Evolutionary conservation across 2,888 invertebrate species (phyloP).

Genomic region (Campoletis raptor): DNA sequence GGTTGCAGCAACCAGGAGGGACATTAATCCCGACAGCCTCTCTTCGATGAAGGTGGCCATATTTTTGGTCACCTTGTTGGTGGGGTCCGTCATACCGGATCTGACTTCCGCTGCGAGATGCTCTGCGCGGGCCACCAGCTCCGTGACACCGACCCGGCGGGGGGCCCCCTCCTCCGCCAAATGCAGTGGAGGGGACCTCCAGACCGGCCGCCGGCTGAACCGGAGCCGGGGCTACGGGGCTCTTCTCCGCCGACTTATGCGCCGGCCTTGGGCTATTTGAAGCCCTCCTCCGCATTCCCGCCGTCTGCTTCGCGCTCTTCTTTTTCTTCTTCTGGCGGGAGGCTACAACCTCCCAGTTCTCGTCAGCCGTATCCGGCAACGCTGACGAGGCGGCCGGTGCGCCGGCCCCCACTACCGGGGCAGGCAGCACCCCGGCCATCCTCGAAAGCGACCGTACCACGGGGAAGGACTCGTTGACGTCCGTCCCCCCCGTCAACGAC

Average conservation of each 20-base stretch:
- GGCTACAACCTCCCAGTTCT: neutral
- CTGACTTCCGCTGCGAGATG: neutral
- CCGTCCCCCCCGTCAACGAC: neutral
- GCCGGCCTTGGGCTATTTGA: neutral
- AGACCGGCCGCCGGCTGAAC: neutral
- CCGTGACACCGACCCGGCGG: neutral
- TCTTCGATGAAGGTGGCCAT: constrained; percentile 2
- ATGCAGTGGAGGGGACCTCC: neutral
- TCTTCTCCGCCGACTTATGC: neutral
- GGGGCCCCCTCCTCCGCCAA: neutral
- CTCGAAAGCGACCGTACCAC: too few relatives aligned
- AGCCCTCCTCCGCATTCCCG: neutral
- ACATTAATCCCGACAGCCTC: neutral
- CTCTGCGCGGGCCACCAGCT: neutral
- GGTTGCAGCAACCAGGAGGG: neutral
- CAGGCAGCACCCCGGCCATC: too few relatives aligned
- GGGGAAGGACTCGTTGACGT: too few relatives aligned
- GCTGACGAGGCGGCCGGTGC: too few relatives aligned
- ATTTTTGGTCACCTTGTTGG: neutral
- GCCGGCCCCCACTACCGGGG: too few relatives aligned
- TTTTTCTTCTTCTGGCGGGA: neutral
- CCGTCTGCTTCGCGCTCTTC: too few relatives aligned
- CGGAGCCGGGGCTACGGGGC: neutral
- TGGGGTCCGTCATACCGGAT: neutral
- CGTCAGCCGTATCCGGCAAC: neutral